Conservation (phyloP, 37 sponge, comb jelly and placozoan species). For the Hormiphora californensis region DNA sequence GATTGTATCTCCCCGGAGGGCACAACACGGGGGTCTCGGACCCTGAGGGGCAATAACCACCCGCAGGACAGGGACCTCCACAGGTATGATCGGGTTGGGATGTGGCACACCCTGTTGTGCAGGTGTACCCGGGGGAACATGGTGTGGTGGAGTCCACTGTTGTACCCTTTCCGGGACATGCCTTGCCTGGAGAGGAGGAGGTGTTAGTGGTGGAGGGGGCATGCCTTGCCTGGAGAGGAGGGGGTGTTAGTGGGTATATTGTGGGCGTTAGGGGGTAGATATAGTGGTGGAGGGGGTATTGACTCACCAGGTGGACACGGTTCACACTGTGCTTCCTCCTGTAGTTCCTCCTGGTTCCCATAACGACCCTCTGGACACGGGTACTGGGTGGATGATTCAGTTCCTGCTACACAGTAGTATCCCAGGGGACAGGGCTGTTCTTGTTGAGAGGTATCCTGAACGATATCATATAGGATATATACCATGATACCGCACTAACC, state of each 20-base stretch:
- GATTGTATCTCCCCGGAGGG: conserved; percentile 38
- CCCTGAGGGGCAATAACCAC: conserved; percentile 49
- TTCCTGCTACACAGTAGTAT: conserved; percentile 39
- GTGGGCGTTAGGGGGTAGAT: neutral
- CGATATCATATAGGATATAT: too few species aligned
- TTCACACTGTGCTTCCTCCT: neutral
- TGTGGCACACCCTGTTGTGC: neutral
- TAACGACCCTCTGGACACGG: neutral
- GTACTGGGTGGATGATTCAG: neutral
- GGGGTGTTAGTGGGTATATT: neutral
- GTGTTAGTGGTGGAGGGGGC: neutral
- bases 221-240: neutral
- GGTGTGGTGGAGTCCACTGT: neutral
- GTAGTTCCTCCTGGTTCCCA: neutral
- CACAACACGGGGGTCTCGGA: neutral
- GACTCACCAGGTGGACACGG: conserved; percentile 29
- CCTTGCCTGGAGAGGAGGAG: neutral
- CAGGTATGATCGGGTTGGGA: neutral
- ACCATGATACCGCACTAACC: too few species aligned
- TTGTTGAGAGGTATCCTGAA: conserved; percentile 27
- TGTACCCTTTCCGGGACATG: neutral
- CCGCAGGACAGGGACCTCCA: conserved; percentile 52
- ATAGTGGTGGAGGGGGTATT: neutral
- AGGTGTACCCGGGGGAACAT: conserved; percentile 1
- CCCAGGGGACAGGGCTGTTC: conserved; percentile 47